Base-by-base conservation (phyloP, 2,888 invertebrate species). In the Drosophila meridiana region DNA sequence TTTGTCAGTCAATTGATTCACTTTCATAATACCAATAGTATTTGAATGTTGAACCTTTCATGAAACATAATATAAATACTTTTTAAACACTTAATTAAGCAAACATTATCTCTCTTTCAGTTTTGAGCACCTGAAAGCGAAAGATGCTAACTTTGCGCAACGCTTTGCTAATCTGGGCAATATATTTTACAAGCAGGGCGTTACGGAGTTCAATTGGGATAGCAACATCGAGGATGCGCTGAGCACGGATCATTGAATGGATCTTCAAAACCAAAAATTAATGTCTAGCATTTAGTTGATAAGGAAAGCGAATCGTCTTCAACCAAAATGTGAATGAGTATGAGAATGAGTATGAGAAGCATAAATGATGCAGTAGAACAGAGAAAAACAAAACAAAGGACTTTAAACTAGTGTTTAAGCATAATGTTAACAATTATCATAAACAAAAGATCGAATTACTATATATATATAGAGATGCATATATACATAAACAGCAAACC, bases 151-250 rank as follows among this genome's bases (percentile, higher is more conserved):
- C 93, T 98, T 98, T 92, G 95, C 96, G 79, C 95, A 96, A 92
- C 95, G 97, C 83, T 98, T 97, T 94, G 95, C 96, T 83, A 97
- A 97, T 93, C 94, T 97, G 78, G 97, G 98, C 62, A 97, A 97
- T 91, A 95, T 97, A 83, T 95, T 96, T 59, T 95, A 94, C 59
- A 95, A 96, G 84, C 95, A 94, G 89, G 96, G 96, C 75, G 96
- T 95, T 82, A 96, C 97, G 64, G 97, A 97, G 92, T 98, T 97
- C 93, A 97, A 97, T 93, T 97, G 97, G 98, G 97, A 97, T 93
- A 96, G 96, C 93, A 95, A 96, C 89, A 94, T 96, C 71, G 96
- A 96, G 87, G 96, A 96, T 91, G 95, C 95, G 65, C 80, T 91
- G 28, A 93, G 92, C 87, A 92, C 93, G 77, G 92, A 93, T 90